Evolutionary conservation across 2,888 invertebrate genomes (phyloP).

Genomic region (Orthosia gracilis): DNA sequence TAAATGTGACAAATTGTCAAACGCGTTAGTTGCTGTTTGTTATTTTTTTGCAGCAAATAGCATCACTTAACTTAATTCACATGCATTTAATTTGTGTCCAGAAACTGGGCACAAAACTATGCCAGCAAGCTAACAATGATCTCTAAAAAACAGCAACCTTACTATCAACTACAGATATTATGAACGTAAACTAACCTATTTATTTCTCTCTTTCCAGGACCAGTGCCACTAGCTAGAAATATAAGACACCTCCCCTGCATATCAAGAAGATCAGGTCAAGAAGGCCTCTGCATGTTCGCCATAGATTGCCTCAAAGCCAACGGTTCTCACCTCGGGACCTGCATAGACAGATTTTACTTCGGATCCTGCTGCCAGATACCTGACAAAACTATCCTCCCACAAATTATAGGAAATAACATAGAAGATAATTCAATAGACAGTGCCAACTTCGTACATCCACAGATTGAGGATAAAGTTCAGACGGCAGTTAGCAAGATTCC

Average conservation of each 20-base stretch:
- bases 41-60: no score
- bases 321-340: slow-evolving; percentile 97
- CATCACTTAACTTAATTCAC: no score
- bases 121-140: no score
- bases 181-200: slow-evolving; percentile 43
- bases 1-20: no score
- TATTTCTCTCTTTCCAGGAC: slow-evolving; percentile 84
- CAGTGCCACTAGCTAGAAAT: slow-evolving; percentile 96
- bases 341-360: slow-evolving; percentile 98
- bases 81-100: no score
- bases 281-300: slow-evolving; percentile 98
- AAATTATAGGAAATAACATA: slow-evolving; percentile 92
- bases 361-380: slow-evolving; percentile 97
- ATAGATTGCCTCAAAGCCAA: slow-evolving; percentile 97
- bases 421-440: slow-evolving; percentile 92
- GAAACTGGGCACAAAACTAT: no score
- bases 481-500: slow-evolving; percentile 65
- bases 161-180: neutral
- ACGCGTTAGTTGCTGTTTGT: no score
- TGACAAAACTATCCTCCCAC: slow-evolving; percentile 88
- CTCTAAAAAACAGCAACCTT: no score
- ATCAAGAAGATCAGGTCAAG: slow-evolving; percentile 94
- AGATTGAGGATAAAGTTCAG: slow-evolving; percentile 81
- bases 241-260: slow-evolving; percentile 97
- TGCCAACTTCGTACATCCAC: slow-evolving; percentile 86